Evolutionary conservation across 1,140 invertebrate species (phyloP).

Genomic region (Dermatophagoides farinae): DNA sequence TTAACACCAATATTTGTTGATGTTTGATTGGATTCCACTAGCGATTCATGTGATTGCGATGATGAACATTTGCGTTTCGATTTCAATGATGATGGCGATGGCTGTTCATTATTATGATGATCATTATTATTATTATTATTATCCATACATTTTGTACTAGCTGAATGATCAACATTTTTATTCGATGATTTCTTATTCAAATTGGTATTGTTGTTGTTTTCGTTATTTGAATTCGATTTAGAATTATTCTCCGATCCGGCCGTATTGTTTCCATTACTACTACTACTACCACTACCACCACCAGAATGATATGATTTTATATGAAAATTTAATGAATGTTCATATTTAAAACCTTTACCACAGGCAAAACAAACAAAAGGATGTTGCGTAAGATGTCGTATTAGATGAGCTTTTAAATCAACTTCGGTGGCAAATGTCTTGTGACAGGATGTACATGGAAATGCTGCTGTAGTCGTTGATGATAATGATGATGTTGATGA

Average conservation of each 20-base stretch:
- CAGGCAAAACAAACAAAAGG: slow-evolving; percentile 15
- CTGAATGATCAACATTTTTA: too few species aligned
- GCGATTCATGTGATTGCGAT: too few species aligned
- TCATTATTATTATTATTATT: background rate
- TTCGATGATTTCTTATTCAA: background rate
- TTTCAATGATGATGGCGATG: background rate
- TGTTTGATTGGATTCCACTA: too few species aligned
- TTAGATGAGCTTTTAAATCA: slow-evolving; percentile 14
- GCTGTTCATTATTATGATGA: too few species aligned
- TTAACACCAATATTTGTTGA: background rate
- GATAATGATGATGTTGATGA: background rate
- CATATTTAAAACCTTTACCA: slow-evolving; percentile 18
- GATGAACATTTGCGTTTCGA: too few species aligned
- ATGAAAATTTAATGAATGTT: slow-evolving; percentile 15
- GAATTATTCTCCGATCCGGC: background rate
- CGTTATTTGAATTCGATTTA: background rate
- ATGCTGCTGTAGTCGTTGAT: background rate
- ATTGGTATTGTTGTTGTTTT: too few species aligned
- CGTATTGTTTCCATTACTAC: background rate
- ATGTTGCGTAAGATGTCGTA: slow-evolving; percentile 15
- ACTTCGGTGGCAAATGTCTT: slow-evolving; percentile 16
- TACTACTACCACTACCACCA: background rate
- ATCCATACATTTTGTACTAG: background rate
- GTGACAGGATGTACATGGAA: slow-evolving; percentile 13
- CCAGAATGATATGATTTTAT: slow-evolving; percentile 16